Evolutionary conservation across 1,140 invertebrate genomes (phyloP), one percentile per base, ranked within the genome.

Genomic region (Radopholus similis): DNA sequence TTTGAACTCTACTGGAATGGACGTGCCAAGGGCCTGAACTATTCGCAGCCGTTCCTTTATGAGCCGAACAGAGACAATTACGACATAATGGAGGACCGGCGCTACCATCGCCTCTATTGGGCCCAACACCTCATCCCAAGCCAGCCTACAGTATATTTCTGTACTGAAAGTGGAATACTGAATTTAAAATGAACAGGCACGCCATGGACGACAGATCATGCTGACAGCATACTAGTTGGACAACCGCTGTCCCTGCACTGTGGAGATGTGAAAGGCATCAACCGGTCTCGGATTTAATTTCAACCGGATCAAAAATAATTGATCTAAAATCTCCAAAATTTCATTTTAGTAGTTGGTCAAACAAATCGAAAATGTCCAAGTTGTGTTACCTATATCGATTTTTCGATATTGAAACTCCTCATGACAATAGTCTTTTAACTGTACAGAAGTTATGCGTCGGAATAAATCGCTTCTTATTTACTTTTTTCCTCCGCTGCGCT

Each of bases 1-100:
- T 74, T 72, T 57, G 53, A 56, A 37, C 37, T 70, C 32, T 72
- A 72, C 38, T 72, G 70, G 70, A 63, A 63, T 34, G 71, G 71
- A 13, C 72, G 71, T 13, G 71, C 71, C 2, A 51, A 60, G 30
- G 71, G 71, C 5, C 57, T 72, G 6, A 70, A 72, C 26, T 75
- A 75, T 21, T 60, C 70, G 2, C 51, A 72, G 40, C 71, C 71
- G 21, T 67, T 60, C 18, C 47, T 72, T n/a, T 62, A 73, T 51
- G 70, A 74, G 23, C 59, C 59, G 13, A 32, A 69, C 15, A 23
- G 55, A 15, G 66, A 68, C 34, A 68, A 67, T 30, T 71, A 73
- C 18, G 42, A 37, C 1, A 71, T 73, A 21, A 49, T 37, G 38
- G 70, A 71, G 55, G 70, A 73, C 37, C 57, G 70, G 11, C 58